These are phyloP conservation scores for Huso huso DNA, from an alignment of 2,797 vertebrate species.

Conservation along the genomic window DNA sequence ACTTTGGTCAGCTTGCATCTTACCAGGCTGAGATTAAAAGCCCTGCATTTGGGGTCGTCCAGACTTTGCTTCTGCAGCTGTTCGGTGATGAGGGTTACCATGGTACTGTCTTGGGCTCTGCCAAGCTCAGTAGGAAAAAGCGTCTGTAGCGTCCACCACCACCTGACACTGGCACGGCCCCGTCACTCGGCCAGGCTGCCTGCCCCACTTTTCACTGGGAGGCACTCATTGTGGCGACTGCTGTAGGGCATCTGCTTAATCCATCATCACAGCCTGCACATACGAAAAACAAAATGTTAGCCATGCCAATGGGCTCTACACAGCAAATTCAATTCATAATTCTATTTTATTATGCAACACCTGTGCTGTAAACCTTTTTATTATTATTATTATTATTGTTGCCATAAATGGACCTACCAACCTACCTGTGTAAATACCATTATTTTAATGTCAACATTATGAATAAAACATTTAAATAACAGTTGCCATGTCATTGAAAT, in stretches of 20 bases:
- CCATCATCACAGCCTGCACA: constrained; percentile 24
- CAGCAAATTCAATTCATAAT: no score
- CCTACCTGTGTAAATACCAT: no score
- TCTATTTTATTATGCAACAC: no score
- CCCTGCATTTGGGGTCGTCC: constrained; percentile 67
- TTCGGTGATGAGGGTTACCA: constrained; percentile 70
- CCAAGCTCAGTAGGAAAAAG: constrained; percentile 21
- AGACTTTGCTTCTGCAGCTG: constrained; percentile 75
- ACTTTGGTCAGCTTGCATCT: constrained; percentile 29
- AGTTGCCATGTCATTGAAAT: no score
- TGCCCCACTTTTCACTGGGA: constrained; percentile 27
- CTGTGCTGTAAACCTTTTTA: no score
- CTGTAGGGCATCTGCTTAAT: no score
- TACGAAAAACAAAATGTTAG: constrained; percentile 20
- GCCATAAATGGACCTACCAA: no score
- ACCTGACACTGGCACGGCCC: constrained; percentile 21
- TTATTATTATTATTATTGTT: no score
- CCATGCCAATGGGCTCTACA: no score
- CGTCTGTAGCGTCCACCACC: constrained; percentile 28
- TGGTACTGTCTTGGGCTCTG: constrained; percentile 56
- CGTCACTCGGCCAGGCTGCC: constrained; percentile 42
- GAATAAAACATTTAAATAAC: no score
- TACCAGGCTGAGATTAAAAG: constrained; percentile 70
- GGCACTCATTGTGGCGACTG: no score
- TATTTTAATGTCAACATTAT: no score